These are phyloP conservation scores for Campopleginae sp. DNA, from an alignment of 2,888 invertebrate species.

Conservation along the genomic window DNA sequence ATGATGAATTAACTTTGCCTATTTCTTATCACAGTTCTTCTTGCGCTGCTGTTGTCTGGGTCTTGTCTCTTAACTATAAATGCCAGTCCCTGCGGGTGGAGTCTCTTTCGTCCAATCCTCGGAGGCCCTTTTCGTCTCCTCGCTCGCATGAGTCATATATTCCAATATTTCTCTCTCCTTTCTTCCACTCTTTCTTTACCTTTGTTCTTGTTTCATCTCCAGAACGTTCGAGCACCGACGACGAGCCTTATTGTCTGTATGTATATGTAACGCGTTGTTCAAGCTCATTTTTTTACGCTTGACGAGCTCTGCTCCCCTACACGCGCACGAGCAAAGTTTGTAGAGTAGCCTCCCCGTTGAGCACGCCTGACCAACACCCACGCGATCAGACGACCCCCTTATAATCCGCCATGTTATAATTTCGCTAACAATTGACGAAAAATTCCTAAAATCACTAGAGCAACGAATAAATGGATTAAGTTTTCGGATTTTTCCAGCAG, in stretches of 20 bases:
- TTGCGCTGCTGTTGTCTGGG: constrained; percentile 80
- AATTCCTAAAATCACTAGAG: too few relatives aligned
- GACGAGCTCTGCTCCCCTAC: constrained; percentile 62
- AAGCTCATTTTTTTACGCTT: constrained; percentile 43
- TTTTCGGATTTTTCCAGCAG: too few relatives aligned
- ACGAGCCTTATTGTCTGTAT: constrained; percentile 37
- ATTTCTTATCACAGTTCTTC: background rate
- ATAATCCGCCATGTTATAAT: background rate
- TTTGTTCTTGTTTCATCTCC: constrained; percentile 44
- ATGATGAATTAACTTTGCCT: background rate
- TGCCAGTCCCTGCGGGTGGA: constrained; percentile 81
- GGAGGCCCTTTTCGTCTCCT: constrained; percentile 74
- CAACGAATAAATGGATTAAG: too few relatives aligned
- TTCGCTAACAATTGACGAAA: background rate
- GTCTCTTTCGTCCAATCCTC: constrained; percentile 83
- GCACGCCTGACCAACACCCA: constrained; percentile 73
- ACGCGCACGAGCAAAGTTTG: constrained; percentile 37
- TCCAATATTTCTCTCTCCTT: constrained; percentile 52
- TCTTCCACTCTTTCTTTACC: constrained; percentile 66
- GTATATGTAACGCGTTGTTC: constrained; percentile 43
- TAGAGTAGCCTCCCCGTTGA: constrained; percentile 49
- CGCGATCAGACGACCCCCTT: constrained; percentile 47
- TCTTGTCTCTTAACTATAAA: constrained; percentile 74
- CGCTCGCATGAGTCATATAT: constrained; percentile 33
- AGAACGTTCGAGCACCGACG: constrained; percentile 39